Conservation (phyloP, 1,140 invertebrate genomes). For the Habropoda laboriosa region DNA sequence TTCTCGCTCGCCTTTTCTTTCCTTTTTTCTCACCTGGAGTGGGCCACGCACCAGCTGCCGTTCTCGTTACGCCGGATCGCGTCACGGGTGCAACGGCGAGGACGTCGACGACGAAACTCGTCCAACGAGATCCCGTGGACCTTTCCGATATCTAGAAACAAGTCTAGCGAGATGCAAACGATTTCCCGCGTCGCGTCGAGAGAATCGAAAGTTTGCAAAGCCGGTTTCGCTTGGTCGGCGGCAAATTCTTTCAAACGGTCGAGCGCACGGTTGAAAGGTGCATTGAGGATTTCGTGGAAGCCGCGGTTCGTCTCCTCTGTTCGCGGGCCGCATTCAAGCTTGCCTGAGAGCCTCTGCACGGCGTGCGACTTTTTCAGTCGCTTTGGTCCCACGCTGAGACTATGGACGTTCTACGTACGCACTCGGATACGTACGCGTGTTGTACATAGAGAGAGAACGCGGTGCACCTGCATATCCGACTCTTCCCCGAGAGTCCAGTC, state of each 20-base stretch:
- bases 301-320: background rate
- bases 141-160: background rate
- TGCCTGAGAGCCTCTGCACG: constrained; percentile 77
- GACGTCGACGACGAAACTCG: constrained; percentile 20
- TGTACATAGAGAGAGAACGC: background rate
- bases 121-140: constrained; percentile 20
- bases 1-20: constrained; percentile 3
- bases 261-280: constrained; percentile 33
- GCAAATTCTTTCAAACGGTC: constrained; percentile 50
- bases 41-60: constrained; percentile 49
- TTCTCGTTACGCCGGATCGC: constrained; percentile 55
- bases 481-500: no score
- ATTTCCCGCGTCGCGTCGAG: background rate
- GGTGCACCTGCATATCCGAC: constrained; percentile 12
- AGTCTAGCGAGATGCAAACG: background rate
- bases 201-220: constrained; percentile 9
- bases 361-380: constrained; percentile 81
- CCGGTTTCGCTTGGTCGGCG: constrained; percentile 16
- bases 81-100: constrained; percentile 12
- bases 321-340: constrained; percentile 9
- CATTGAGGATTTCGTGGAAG: constrained; percentile 55
- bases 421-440: constrained; percentile 1
- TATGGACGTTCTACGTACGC: constrained; percentile 63
- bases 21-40: constrained; percentile 30
- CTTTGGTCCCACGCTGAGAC: constrained; percentile 79